These are phyloP conservation scores for Bolinopsis microptera DNA, from an alignment of 37 sponge, comb jelly and placozoan genomes.

Conservation along the genomic window DNA sequence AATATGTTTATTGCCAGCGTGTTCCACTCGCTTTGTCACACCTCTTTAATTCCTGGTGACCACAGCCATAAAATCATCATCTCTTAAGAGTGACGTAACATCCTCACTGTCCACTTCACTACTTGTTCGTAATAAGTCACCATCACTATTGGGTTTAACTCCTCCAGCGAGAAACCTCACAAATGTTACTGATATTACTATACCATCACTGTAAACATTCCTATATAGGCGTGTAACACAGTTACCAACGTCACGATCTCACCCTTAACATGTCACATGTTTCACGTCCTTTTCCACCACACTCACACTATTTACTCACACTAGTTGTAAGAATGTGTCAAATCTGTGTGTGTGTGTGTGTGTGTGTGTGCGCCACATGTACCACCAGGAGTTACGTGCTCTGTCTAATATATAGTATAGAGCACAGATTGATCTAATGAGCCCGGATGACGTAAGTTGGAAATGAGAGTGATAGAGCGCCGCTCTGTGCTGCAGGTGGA, in stretches of 20 bases:
- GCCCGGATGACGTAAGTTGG: not conserved
- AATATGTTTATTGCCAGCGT: no score
- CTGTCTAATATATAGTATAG: not conserved
- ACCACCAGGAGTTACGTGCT: not conserved
- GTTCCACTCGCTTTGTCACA: not conserved
- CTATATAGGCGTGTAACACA: no score
- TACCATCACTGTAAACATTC: not conserved
- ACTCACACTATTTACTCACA: not conserved
- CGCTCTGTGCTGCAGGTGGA: not conserved
- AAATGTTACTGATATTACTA: not conserved
- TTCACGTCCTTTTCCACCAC: not conserved
- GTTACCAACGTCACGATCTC: not conserved
- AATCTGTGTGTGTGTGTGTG: constrained; percentile 16
- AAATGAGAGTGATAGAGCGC: no score
- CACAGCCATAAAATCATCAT: not conserved
- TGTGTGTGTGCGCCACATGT: not conserved
- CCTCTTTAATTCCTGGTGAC: not conserved
- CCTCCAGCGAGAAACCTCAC: not conserved
- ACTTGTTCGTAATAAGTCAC: not conserved
- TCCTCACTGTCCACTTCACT: not conserved
- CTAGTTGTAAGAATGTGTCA: not conserved
- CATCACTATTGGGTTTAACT: not conserved
- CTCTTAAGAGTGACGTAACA: not conserved
- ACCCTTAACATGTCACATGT: not conserved
- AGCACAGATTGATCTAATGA: not conserved